Evolutionary conservation across 2,797 vertebrate species (phyloP).

Genomic region (Acanthopagrus latus): DNA sequence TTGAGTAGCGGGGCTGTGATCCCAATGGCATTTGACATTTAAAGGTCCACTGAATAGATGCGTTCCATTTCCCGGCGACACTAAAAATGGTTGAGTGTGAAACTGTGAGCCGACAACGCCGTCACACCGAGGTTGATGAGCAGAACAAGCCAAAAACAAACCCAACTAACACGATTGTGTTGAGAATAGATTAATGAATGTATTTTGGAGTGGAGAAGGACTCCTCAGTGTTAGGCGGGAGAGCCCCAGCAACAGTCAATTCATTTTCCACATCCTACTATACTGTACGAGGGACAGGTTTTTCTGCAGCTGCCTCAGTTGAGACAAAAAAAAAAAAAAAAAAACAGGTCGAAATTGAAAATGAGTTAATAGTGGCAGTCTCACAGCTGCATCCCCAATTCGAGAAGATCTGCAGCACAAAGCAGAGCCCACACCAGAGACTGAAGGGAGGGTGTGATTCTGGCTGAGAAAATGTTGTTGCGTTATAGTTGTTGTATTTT

Average conservation of each 20-base stretch:
- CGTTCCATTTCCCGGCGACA: too few relatives aligned
- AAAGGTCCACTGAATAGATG: background rate
- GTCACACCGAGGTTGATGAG: too few relatives aligned
- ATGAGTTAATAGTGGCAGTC: background rate
- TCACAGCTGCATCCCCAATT: background rate
- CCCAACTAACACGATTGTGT: too few relatives aligned
- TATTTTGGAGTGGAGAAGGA: background rate
- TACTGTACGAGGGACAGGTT: too few relatives aligned
- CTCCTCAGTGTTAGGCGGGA: background rate
- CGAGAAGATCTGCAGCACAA: background rate
- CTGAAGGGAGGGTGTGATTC: too few relatives aligned
- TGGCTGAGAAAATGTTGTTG: too few relatives aligned
- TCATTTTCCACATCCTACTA: background rate
- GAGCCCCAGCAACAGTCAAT: background rate
- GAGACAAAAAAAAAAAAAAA: background rate
- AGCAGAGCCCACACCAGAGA: background rate
- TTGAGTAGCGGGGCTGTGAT: rapidly evolving
- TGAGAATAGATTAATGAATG: background rate
- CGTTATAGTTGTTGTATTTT: too few relatives aligned
- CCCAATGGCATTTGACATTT: background rate
- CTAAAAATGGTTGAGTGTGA: too few relatives aligned
- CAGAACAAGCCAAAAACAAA: too few relatives aligned
- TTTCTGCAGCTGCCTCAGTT: background rate
- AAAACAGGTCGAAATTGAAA: background rate
- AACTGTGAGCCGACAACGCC: too few relatives aligned